Percentiles rank a stretch among this genome's conserved stretches.
These are phyloP conservation scores for Erebia ligea DNA, from an alignment of 2,888 invertebrate species.

Conservation along the genomic window DNA sequence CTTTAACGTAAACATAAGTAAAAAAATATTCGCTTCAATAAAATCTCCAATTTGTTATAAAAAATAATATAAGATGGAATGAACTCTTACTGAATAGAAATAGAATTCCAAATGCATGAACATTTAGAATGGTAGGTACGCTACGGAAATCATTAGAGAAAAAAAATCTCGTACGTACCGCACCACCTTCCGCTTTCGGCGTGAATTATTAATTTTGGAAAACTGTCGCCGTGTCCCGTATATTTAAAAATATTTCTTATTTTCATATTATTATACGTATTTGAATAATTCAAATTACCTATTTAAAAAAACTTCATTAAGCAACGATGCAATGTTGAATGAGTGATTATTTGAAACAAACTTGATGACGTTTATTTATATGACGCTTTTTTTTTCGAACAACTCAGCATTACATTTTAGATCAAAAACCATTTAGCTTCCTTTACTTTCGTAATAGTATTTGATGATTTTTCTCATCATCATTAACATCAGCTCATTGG, in stretches of 20 bases:
- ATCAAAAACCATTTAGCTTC: too few species aligned
- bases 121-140: slow-evolving; percentile 6
- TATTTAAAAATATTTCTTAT: not conserved
- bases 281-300: too few species aligned
- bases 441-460: too few species aligned
- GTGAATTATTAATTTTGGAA: slow-evolving; percentile 16
- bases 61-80: not conserved
- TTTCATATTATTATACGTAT: too few species aligned
- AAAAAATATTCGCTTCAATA: not conserved
- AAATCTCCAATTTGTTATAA: not conserved
- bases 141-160: slow-evolving; percentile 26
- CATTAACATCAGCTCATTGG: too few species aligned
- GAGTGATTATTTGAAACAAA: too few species aligned
- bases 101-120: not conserved
- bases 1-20: not conserved
- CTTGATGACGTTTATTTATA: too few species aligned
- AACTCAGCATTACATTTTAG: too few species aligned
- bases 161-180: slow-evolving; percentile 21
- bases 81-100: not conserved
- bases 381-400: too few species aligned
- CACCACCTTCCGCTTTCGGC: not conserved
- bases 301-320: too few species aligned
- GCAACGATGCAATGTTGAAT: too few species aligned
- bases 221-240: slow-evolving; percentile 7
- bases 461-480: too few species aligned